These are phyloP conservation scores for Ridgeia piscesae DNA, from an alignment of 1,140 invertebrate genomes.

Conservation along the genomic window DNA sequence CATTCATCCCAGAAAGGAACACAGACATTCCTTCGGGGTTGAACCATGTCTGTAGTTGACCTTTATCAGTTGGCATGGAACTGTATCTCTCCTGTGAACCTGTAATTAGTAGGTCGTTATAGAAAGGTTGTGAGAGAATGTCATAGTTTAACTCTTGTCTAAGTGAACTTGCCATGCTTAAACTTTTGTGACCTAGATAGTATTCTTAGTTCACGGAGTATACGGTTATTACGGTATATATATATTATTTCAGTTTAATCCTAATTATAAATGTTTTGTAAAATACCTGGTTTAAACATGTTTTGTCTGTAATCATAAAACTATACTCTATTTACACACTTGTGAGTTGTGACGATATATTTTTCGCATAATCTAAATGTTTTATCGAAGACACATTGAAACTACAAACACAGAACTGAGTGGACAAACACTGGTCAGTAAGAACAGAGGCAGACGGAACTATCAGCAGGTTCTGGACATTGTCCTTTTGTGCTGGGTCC, in stretches of 20 bases:
- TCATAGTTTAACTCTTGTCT: background rate
- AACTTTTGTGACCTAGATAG: background rate
- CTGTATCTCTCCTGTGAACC: background rate
- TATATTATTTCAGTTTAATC: background rate
- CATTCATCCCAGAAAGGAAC: background rate
- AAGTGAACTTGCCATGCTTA: background rate
- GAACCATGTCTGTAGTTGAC: background rate
- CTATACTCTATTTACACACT: too few relatives aligned
- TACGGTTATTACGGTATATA: background rate
- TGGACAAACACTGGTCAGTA: too few relatives aligned
- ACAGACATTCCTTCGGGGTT: background rate
- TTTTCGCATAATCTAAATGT: too few relatives aligned
- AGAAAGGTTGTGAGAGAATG: background rate
- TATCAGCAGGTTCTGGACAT: too few relatives aligned
- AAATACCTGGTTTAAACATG: background rate
- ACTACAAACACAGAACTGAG: too few relatives aligned
- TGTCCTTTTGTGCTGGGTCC: too few relatives aligned
- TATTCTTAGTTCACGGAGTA: background rate
- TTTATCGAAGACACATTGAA: too few relatives aligned
- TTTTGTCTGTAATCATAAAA: background rate
- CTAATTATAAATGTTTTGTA: background rate
- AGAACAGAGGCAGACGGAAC: too few relatives aligned
- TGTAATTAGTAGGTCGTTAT: background rate
- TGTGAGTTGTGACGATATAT: too few relatives aligned
- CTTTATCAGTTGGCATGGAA: background rate